phyloP scores from a whole-genome alignment of 2,888 invertebrate species.

The Latheticus oryzae region DNA sequence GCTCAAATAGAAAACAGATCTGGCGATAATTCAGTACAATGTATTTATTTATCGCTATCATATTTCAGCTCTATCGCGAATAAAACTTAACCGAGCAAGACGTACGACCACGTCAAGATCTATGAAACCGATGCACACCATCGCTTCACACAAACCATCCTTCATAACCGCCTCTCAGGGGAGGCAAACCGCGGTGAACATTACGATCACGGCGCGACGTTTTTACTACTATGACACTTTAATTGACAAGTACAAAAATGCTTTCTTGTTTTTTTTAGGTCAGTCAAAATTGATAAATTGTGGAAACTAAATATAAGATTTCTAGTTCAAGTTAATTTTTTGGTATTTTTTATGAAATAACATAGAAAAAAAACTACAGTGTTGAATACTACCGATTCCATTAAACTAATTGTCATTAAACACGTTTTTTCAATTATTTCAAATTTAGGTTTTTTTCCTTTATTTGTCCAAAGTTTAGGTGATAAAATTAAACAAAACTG shows the following conservation, averaged over 20 bases:
- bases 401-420: too few relatives aligned
- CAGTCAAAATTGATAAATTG: too few relatives aligned
- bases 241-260: conserved; percentile 15
- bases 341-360: too few relatives aligned
- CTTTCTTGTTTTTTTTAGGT: neutral
- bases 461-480: too few relatives aligned
- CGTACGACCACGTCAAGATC: conserved; percentile 33
- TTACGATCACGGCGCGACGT: conserved; percentile 15
- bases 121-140: conserved; percentile 38
- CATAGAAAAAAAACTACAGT: too few relatives aligned
- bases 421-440: too few relatives aligned
- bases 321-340: too few relatives aligned
- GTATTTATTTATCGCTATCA: conserved; percentile 60
- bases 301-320: conserved; percentile 1
- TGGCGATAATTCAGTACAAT: conserved; percentile 60
- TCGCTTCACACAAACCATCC: conserved; percentile 36
- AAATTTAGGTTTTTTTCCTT: too few relatives aligned
- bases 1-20: conserved; percentile 59
- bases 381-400: too few relatives aligned
- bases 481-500: too few relatives aligned
- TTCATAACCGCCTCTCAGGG: conserved; percentile 24
- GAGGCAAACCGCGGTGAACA: conserved; percentile 9
- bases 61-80: conserved; percentile 50
- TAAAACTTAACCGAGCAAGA: conserved; percentile 42
- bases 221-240: conserved; percentile 1